Percentiles rank a stretch among this genome's conserved stretches.
These are phyloP conservation scores for Choloepus didactylus DNA, from an alignment of 2,797 vertebrate species.

Conservation along the genomic window DNA sequence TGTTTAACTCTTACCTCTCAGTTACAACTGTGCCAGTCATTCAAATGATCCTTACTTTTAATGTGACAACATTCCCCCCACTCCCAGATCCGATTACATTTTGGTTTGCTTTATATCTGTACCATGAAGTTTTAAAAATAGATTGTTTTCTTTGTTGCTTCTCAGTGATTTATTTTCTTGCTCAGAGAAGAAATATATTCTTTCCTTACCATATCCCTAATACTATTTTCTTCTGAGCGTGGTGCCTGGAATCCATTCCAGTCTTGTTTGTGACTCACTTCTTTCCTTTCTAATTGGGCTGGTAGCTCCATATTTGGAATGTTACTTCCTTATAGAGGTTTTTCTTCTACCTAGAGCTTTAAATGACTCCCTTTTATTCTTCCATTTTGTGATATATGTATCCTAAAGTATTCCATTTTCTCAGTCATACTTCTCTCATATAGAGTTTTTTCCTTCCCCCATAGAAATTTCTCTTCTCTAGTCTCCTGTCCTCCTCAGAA, in stretches of 20 bases:
- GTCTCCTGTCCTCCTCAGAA: too few species aligned
- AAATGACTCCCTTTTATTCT: too few species aligned
- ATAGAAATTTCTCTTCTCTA: too few species aligned
- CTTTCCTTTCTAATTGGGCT: neutral
- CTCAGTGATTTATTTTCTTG: neutral
- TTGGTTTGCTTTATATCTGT: neutral
- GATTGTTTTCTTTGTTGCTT: neutral
- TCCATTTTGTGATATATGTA: too few species aligned
- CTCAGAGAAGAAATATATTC: neutral
- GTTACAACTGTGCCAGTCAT: neutral
- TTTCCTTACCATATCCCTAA: neutral
- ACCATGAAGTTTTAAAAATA: neutral
- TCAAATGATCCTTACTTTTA: neutral
- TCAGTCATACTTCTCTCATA: too few species aligned
- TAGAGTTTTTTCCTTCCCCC: too few species aligned
- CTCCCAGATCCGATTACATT: neutral
- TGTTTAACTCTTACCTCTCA: too few species aligned
- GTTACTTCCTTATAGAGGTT: neutral
- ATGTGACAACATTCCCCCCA: neutral
- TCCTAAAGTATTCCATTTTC: too few species aligned
- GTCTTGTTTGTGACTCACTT: neutral
- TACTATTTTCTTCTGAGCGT: neutral
- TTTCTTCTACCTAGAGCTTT: neutral
- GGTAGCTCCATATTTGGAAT: neutral
- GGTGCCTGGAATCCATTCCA: neutral